These are phyloP conservation scores for Istiophorus platypterus DNA, from an alignment of 2,113 vertebrate genomes.

Conservation along the genomic window DNA sequence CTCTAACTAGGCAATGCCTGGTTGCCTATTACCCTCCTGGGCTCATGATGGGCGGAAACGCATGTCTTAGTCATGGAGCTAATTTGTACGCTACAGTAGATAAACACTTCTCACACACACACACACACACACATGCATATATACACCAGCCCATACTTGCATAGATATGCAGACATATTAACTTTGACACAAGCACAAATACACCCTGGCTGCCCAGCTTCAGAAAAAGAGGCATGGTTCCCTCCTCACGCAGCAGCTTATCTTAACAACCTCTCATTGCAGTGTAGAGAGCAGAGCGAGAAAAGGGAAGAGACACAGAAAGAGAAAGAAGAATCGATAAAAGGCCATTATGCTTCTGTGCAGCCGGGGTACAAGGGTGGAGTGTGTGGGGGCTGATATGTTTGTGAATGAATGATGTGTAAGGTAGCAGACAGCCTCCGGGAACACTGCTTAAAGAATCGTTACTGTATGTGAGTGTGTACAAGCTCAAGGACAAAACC, in stretches of 20 bases:
- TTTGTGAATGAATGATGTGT: slow-evolving; percentile 70
- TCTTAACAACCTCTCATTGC: slow-evolving; percentile 71
- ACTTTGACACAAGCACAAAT: slow-evolving; percentile 13
- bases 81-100: slow-evolving; percentile 39
- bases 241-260: slow-evolving; percentile 52
- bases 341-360: slow-evolving; percentile 77
- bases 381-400: slow-evolving; percentile 64
- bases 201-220: slow-evolving; percentile 2
- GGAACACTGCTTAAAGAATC: slow-evolving; percentile 40
- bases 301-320: slow-evolving; percentile 52
- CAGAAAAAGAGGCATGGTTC: slow-evolving; percentile 22
- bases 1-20: neutral
- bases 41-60: slow-evolving; percentile 18
- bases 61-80: slow-evolving; percentile 57
- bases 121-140: slow-evolving; percentile 3
- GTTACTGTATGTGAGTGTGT: slow-evolving; percentile 25
- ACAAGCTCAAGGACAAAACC: slow-evolving; percentile 63
- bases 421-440: slow-evolving; percentile 51
- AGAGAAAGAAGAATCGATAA: slow-evolving; percentile 76
- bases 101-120: slow-evolving; percentile 27
- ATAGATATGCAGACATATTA: slow-evolving; percentile 4
- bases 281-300: slow-evolving; percentile 54
- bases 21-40: slow-evolving; percentile 28
- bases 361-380: slow-evolving; percentile 52
- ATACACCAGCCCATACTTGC: neutral